These are phyloP conservation scores for Steatocranus sp. DNA, from an alignment of 2,797 vertebrate species.

Conservation along the genomic window DNA sequence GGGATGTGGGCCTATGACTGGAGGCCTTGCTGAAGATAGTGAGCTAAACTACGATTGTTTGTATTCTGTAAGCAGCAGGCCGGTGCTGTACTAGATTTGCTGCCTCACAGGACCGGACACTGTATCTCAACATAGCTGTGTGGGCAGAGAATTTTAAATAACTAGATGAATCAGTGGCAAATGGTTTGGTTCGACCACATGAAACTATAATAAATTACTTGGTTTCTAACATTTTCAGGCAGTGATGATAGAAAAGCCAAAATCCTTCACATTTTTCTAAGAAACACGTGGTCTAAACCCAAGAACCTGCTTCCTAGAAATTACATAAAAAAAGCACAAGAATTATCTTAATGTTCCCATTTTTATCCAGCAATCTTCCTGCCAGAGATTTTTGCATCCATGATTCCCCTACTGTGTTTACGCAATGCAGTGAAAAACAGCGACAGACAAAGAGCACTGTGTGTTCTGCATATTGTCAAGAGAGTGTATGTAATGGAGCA, in stretches of 20 bases:
- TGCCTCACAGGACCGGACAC: not conserved
- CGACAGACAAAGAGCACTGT: not conserved
- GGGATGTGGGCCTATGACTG: conserved; percentile 6
- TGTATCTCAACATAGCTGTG: not conserved
- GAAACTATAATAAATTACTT: not conserved
- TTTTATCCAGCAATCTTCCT: not conserved
- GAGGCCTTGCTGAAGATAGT: not conserved
- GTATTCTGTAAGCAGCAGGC: conserved; percentile 3
- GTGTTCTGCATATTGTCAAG: not conserved
- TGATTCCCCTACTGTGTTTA: not conserved
- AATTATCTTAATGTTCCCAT: not conserved
- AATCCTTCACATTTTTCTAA: not conserved
- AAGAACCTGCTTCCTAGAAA: conserved; percentile 11
- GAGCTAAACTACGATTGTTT: conserved; percentile 24
- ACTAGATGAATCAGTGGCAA: not conserved
- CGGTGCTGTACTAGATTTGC: not conserved
- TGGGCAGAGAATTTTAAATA: not conserved
- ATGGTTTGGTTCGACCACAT: not conserved
- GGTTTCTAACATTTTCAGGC: not conserved
- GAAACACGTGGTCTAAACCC: not conserved
- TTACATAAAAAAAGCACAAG: not conserved
- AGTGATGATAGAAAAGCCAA: not conserved
- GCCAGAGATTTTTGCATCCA: not conserved
- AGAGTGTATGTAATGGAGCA: not conserved
- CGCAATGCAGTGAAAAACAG: not conserved